Conservation (phyloP, 1,140 invertebrate genomes). For the Rhagoletis zephyria region DNA sequence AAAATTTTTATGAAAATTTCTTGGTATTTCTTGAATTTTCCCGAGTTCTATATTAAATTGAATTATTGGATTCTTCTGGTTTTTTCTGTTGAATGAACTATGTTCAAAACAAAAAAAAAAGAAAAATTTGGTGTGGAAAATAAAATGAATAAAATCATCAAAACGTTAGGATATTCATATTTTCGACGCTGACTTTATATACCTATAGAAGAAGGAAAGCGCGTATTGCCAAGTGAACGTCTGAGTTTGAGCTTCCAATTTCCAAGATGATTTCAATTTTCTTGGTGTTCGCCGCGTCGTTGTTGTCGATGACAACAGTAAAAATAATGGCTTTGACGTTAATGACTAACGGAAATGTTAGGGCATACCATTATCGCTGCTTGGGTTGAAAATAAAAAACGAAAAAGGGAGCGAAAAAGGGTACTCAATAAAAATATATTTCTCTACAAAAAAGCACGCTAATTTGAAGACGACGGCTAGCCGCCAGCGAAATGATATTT, state of each 20-base stretch:
- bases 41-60: too few species aligned
- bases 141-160: too few species aligned
- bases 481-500: neutral
- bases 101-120: too few species aligned
- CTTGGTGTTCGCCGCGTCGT: neutral
- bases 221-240: neutral
- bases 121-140: too few species aligned
- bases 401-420: neutral
- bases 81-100: too few species aligned
- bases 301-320: neutral
- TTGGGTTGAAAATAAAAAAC: neutral
- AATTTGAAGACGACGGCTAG: neutral
- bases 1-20: too few species aligned
- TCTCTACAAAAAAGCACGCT: neutral
- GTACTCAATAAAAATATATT: conserved; percentile 9
- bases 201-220: neutral
- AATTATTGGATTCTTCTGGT: too few species aligned
- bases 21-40: too few species aligned
- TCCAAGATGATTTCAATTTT: conserved; percentile 23
- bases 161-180: too few species aligned
- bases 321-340: conserved; percentile 71
- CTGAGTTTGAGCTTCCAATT: neutral
- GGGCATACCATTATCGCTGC: conserved; percentile 64
- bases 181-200: too few species aligned
- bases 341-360: conserved; percentile 73